These are phyloP conservation scores for Natator depressus DNA, from an alignment of 2,113 vertebrate genomes.

Conservation along the genomic window DNA sequence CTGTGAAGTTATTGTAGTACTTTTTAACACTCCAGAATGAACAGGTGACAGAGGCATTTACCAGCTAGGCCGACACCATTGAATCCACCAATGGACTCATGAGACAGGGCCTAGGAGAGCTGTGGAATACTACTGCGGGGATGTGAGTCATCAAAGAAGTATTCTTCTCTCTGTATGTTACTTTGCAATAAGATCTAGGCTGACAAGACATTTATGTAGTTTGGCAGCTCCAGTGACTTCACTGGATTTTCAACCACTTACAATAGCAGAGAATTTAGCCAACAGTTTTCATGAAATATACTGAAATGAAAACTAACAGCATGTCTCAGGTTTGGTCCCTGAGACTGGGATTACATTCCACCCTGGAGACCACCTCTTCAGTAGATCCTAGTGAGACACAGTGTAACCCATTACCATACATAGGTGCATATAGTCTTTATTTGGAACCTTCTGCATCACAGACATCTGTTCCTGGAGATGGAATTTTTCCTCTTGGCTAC, in stretches of 20 bases:
- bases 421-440: constrained; percentile 1
- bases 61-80: neutral
- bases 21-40: neutral
- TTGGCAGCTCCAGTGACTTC: neutral
- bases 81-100: neutral
- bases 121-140: neutral
- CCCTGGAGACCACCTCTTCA: neutral
- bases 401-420: neutral
- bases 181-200: neutral
- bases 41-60: neutral
- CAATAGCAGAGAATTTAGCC: neutral
- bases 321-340: neutral
- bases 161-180: neutral
- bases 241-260: neutral
- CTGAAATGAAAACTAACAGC: neutral
- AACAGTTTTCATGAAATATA: neutral
- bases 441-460: neutral
- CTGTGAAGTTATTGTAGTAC: neutral
- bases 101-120: neutral
- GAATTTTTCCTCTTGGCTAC: constrained; percentile 23
- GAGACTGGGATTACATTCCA: neutral
- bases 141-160: neutral
- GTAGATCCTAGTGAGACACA: neutral
- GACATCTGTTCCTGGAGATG: neutral
- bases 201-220: neutral